Evolutionary conservation across 2,797 vertebrate genomes (phyloP).

Genomic region (Acrossocheilus fasciatus): DNA sequence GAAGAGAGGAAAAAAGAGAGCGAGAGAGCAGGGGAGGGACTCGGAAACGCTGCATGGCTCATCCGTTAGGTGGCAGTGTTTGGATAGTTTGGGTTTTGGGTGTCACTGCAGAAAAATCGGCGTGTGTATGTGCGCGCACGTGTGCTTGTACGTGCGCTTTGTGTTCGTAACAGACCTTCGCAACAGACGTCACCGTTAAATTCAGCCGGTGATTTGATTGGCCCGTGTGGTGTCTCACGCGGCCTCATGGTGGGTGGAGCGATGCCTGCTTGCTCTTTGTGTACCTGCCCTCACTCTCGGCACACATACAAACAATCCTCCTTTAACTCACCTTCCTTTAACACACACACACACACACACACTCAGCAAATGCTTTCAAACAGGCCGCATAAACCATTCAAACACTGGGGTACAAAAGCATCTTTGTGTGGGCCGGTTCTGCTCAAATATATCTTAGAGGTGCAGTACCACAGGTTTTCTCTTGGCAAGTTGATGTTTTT

Average conservation of each 20-base stretch:
- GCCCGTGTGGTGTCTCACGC: constrained; percentile 28
- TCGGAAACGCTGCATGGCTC: constrained; percentile 12
- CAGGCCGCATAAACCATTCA: constrained; percentile 55
- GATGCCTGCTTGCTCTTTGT: constrained; percentile 34
- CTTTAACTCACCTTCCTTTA: constrained; percentile 52
- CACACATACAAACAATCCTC: constrained; percentile 46
- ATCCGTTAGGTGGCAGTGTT: constrained; percentile 63
- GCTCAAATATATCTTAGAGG: constrained; percentile 47
- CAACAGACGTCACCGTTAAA: constrained; percentile 59
- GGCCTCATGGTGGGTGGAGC: constrained; percentile 39
- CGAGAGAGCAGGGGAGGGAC: background rate
- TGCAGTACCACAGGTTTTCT: constrained; percentile 39
- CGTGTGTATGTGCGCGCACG: constrained; percentile 26
- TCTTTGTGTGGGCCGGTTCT: constrained; percentile 64
- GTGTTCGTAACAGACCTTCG: constrained; percentile 50
- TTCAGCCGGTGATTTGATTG: constrained; percentile 44
- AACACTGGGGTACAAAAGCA: constrained; percentile 61
- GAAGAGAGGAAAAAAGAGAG: constrained; percentile 1
- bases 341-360: constrained; percentile 29
- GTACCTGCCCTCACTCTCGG: constrained; percentile 30
- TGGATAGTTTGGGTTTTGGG: constrained; percentile 52
- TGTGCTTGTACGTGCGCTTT: constrained; percentile 41
- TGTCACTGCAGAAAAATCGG: constrained; percentile 48
- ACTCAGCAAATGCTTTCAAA: constrained; percentile 34
- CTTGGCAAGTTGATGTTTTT: constrained; percentile 24